Evolutionary conservation across 1,140 invertebrate species (phyloP).

Genomic region (Nilaparvata lugens): DNA sequence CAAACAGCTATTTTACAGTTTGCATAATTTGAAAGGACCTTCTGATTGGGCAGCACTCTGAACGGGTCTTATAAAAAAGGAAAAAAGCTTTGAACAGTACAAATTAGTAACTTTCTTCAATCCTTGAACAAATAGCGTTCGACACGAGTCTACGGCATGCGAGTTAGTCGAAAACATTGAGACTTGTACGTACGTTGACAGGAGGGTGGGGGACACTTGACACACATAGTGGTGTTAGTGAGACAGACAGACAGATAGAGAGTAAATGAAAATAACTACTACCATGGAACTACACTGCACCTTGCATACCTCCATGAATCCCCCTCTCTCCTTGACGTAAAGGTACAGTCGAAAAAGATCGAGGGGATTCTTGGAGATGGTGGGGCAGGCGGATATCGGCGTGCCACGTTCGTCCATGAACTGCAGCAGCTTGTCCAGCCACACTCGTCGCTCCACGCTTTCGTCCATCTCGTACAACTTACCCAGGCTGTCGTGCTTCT

Average conservation of each 20-base stretch:
- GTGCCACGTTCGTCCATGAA: constrained; percentile 91
- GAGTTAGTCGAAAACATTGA: no score
- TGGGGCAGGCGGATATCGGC: constrained; percentile 89
- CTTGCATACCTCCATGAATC: constrained; percentile 92
- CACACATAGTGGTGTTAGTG: not conserved
- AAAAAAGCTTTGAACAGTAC: no score
- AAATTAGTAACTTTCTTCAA: no score
- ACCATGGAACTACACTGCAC: constrained; percentile 54
- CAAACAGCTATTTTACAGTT: no score
- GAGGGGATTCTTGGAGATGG: constrained; percentile 94
- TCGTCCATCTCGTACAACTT: constrained; percentile 97
- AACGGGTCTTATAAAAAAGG: no score
- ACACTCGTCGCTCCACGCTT: constrained; percentile 78
- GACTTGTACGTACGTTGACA: no score
- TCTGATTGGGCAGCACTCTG: no score
- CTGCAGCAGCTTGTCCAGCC: constrained; percentile 83
- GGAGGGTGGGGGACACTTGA: no score
- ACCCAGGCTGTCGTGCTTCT: constrained; percentile 83
- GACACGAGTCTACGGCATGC: no score
- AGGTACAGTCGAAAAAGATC: constrained; percentile 94
- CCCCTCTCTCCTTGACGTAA: constrained; percentile 90
- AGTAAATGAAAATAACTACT: constrained; percentile 23
- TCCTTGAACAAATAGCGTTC: no score
- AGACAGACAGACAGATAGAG: constrained; percentile 15
- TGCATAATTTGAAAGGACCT: no score